Evolutionary conservation across 2,113 vertebrate species (phyloP).

Genomic region (Macquaria ambigua): DNA sequence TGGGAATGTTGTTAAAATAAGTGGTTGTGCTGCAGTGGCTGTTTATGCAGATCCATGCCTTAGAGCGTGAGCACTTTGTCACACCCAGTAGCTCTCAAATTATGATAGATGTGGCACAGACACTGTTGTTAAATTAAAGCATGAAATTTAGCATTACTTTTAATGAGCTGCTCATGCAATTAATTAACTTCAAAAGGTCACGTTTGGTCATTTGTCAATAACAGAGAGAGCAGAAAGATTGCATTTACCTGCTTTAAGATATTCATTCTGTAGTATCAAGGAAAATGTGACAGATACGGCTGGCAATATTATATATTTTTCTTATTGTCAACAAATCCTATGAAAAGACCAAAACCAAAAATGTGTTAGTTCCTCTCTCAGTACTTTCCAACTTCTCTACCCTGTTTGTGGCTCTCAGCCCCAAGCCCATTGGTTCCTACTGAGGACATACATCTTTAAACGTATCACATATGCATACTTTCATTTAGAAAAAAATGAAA

Average conservation of each 20-base stretch:
- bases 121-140: constrained; percentile 73
- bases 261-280: background rate
- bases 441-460: background rate
- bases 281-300: background rate
- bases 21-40: constrained; percentile 37
- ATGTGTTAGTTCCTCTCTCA: background rate
- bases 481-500: background rate
- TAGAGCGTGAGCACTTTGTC: constrained; percentile 49
- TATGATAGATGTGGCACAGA: constrained; percentile 76
- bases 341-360: too few relatives aligned
- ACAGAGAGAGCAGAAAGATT: constrained; percentile 5
- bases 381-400: background rate
- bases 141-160: constrained; percentile 64
- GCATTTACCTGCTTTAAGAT: constrained; percentile 20
- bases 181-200: constrained; percentile 78
- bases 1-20: constrained; percentile 51
- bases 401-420: background rate
- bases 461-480: background rate
- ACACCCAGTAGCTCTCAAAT: constrained; percentile 64
- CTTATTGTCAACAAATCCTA: background rate
- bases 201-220: constrained; percentile 62
- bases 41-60: constrained; percentile 59
- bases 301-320: background rate
- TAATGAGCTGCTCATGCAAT: constrained; percentile 72
- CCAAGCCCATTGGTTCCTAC: background rate